Evolutionary conservation across 2,113 vertebrate genomes (phyloP).

Genomic region (Ailuropoda melanoleuca): DNA sequence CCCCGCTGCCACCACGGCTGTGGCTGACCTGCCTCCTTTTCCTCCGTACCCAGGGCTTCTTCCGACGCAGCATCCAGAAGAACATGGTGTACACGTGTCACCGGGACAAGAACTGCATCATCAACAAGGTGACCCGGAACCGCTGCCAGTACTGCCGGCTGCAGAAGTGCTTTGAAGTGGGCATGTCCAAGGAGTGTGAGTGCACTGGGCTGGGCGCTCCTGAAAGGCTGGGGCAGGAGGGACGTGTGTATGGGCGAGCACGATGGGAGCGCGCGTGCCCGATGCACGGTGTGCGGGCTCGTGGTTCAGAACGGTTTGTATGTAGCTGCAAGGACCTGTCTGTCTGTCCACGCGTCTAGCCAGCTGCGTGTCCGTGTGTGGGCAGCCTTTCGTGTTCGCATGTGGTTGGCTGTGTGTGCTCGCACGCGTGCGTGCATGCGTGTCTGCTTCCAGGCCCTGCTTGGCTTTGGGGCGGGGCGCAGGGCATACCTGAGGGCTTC

Average conservation of each 20-base stretch:
- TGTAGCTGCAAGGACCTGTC: neutral
- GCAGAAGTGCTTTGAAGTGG: conserved; percentile 99
- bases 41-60: conserved; percentile 90
- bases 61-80: conserved; percentile 98
- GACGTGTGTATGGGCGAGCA: neutral
- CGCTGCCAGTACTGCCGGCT: conserved; percentile 99
- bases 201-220: conserved; percentile 52
- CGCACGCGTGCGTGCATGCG: neutral
- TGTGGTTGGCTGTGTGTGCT: neutral
- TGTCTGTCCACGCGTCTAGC: neutral
- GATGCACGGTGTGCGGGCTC: rapidly evolving
- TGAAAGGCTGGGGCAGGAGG: neutral
- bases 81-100: conserved; percentile 99
- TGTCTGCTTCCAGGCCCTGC: neutral
- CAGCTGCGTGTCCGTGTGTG: neutral
- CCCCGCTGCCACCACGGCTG: neutral
- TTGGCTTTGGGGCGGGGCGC: neutral
- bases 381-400: neutral
- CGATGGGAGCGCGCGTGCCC: neutral
- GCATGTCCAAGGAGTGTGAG: conserved; percentile 99
- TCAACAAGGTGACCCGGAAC: conserved; percentile 99
- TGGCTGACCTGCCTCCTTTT: neutral
- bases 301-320: neutral
- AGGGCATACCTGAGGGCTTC: neutral
- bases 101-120: conserved; percentile 98